Percentiles rank a stretch among this genome's conserved stretches.
Evolutionary conservation across 2,113 vertebrate species (phyloP).

Genomic region (Caloenas nicobarica): DNA sequence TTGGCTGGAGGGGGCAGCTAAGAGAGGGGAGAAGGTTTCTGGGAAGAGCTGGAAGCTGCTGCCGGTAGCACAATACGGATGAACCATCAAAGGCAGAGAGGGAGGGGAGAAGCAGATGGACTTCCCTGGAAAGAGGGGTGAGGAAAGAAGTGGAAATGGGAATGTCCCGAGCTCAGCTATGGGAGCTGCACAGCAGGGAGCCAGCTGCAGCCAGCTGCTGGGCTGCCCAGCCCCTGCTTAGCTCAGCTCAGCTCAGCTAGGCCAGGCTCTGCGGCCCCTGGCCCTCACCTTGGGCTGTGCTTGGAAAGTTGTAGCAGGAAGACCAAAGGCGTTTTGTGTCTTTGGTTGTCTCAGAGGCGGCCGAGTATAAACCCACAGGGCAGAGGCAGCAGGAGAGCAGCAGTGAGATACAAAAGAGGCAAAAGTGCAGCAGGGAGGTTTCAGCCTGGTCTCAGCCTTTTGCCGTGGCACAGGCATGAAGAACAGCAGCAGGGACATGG

Average conservation of each 20-base stretch:
- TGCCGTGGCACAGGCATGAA: background rate
- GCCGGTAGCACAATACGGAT: background rate
- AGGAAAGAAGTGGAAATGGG: background rate
- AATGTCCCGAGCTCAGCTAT: accelerated
- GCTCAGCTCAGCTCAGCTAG: background rate
- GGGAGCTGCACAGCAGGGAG: background rate
- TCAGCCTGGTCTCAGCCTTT: background rate
- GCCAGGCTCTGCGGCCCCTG: accelerated
- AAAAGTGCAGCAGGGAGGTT: background rate
- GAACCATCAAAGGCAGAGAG: background rate
- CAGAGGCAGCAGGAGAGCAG: background rate
- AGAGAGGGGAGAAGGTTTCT: background rate
- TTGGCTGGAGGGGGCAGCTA: background rate
- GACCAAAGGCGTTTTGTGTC: background rate
- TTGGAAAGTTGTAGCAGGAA: background rate
- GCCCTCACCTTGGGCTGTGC: background rate
- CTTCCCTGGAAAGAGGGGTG: background rate
- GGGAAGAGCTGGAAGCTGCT: background rate
- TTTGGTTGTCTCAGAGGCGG: background rate
- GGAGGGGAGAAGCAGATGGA: background rate
- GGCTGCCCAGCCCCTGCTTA: background rate
- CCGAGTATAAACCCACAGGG: accelerated
- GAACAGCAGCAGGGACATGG: background rate
- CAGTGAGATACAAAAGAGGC: background rate
- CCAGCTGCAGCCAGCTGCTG: slow-evolving; percentile 45